Evolutionary conservation across 2,797 vertebrate genomes (phyloP).

Genomic region (Xenopus petersii): DNA sequence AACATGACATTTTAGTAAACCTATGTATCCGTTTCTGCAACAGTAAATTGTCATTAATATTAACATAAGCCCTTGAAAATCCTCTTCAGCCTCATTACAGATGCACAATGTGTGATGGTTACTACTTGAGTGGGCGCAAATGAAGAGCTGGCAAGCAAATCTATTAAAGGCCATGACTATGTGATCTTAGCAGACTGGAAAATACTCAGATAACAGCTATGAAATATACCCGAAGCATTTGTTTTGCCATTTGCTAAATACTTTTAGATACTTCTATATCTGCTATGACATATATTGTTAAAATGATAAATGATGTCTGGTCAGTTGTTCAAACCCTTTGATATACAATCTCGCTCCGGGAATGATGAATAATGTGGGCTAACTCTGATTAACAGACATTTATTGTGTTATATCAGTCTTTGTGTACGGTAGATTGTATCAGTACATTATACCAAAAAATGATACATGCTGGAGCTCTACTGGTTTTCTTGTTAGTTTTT

Average conservation of each 20-base stretch:
- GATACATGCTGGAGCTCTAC: too few relatives aligned
- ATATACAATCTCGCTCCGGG: background rate
- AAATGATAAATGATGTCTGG: conserved; percentile 2
- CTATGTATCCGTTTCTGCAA: too few relatives aligned
- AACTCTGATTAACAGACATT: background rate
- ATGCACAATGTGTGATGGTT: too few relatives aligned
- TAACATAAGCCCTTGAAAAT: too few relatives aligned
- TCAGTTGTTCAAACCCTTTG: background rate
- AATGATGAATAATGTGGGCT: background rate
- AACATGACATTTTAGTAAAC: too few relatives aligned
- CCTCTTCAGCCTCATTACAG: too few relatives aligned
- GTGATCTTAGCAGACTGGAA: background rate
- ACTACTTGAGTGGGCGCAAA: too few relatives aligned
- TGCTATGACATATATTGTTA: background rate
- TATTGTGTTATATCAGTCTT: background rate
- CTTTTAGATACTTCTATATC: background rate
- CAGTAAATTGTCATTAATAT: too few relatives aligned
- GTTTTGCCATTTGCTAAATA: background rate
- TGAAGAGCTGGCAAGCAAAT: too few relatives aligned
- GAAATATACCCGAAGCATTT: background rate
- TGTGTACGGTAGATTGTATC: background rate
- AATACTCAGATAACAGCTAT: background rate
- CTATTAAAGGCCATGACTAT: too few relatives aligned
- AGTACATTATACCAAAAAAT: too few relatives aligned
- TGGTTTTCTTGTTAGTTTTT: too few relatives aligned